These are phyloP conservation scores for Limosa lapponica DNA, from an alignment of 2,797 vertebrate species.

Conservation along the genomic window DNA sequence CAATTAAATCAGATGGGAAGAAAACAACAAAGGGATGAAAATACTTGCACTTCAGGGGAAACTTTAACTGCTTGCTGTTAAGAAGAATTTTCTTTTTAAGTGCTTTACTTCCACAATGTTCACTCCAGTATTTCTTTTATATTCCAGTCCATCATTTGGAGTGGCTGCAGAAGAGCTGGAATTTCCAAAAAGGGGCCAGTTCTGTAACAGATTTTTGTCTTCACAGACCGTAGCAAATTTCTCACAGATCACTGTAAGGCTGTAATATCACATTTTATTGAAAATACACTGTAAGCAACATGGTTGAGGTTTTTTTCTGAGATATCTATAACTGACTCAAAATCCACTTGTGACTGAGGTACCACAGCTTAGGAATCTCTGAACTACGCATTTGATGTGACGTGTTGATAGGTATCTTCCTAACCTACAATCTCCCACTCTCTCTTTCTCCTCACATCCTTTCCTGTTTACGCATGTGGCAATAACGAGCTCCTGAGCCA, in stretches of 20 bases:
- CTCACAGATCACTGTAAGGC: background rate
- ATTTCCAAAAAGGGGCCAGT: background rate
- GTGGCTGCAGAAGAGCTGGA: background rate
- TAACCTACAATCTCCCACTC: background rate
- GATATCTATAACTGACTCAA: background rate
- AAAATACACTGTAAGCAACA: background rate
- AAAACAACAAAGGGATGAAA: background rate
- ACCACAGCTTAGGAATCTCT: background rate
- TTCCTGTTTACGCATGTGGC: background rate
- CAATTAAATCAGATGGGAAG: background rate
- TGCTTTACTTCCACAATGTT: background rate
- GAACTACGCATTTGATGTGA: background rate
- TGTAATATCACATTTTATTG: background rate
- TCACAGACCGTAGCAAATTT: background rate
- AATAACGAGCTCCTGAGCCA: background rate
- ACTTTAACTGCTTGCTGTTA: background rate
- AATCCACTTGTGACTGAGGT: background rate
- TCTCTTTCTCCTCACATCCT: background rate
- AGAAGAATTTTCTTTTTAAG: background rate
- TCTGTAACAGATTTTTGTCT: background rate
- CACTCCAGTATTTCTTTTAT: background rate
- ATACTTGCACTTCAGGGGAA: background rate
- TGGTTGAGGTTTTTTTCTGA: accelerated
- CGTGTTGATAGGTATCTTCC: background rate
- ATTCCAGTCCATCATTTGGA: background rate